Base-by-base conservation (phyloP, 1,140 invertebrate species). In the Sipha flava region DNA sequence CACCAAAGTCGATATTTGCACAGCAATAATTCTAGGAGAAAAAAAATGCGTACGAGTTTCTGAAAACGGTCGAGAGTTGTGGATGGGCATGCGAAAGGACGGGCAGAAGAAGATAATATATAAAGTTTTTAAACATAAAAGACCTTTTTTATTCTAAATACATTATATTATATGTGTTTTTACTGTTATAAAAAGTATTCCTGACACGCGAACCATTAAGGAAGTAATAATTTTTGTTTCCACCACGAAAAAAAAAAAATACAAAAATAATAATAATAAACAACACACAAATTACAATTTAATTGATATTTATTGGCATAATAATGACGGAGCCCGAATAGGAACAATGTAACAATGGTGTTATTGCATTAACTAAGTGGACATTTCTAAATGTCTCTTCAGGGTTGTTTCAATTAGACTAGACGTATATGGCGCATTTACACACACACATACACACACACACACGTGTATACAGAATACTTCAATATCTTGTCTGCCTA, bases 61-160 rank as follows among this genome's bases (percentile, higher is more conserved):
- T n/a, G n/a, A n/a, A n/a, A n/a, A 16, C n/a, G 54, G 26, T 29
- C 5, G 5, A 16, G 54, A 29, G 23, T 12, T 18, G 29, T 23
- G 23, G 26, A 23, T 1, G 6, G 26, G 45, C 3, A 49, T n/a
- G n/a, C 9, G 2, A 37, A 3, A 49, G 57, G 16, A 16, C 26
- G 54, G 2, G 59, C 4, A n/a, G 9, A 34, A n/a, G 37, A 9
- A 68, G 64, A 26, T 45, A 70, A 47, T 47, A 70, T 37, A 77
- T 43, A 77, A 77, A 59, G 49, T 77, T 77, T 77, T 77, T 43
- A 59, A 77, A 77, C 73, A 59, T 77, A 77, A 77, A 77, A 57
- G 21, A 59, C 73, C 21, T 31, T 59, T 43, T 57, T 16, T 52
- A 29, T 40, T 77, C 21, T 77, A 77, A 40, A 59, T 52, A 29